phyloP scores from a whole-genome alignment of 2,888 invertebrate genomes.

The Lydus trimaculatus region DNA sequence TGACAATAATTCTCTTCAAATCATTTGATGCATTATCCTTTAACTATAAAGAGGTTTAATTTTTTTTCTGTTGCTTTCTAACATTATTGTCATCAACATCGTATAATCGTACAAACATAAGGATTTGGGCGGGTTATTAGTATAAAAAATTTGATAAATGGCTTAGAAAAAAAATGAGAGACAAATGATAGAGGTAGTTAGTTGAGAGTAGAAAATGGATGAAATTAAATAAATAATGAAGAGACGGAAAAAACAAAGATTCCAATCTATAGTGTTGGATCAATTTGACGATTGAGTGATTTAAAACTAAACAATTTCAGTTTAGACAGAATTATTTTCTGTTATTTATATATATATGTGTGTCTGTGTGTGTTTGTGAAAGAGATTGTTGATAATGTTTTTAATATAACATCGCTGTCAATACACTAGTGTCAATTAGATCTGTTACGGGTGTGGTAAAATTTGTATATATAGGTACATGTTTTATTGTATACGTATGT shows the following conservation, averaged over 20 bases:
- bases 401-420: not conserved
- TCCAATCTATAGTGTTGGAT: not conserved
- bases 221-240: not conserved
- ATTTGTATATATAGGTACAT: not conserved
- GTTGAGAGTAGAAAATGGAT: not conserved
- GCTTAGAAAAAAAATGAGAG: not conserved
- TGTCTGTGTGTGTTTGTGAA: not conserved
- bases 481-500: not conserved
- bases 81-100: not conserved
- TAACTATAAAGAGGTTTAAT: not conserved
- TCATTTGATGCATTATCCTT: constrained; percentile 21
- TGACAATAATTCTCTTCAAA: constrained; percentile 19
- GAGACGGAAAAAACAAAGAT: not conserved
- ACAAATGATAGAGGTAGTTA: not conserved
- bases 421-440: not conserved
- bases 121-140: not conserved
- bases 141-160: not conserved
- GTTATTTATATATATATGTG: too few relatives aligned
- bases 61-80: not conserved
- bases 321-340: not conserved
- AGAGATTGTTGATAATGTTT: not conserved
- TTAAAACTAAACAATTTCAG: not conserved
- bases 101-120: not conserved
- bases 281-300: not conserved
- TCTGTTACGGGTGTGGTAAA: not conserved